phyloP scores from a whole-genome alignment of 2,888 invertebrate species.

The Molorchus minor region DNA sequence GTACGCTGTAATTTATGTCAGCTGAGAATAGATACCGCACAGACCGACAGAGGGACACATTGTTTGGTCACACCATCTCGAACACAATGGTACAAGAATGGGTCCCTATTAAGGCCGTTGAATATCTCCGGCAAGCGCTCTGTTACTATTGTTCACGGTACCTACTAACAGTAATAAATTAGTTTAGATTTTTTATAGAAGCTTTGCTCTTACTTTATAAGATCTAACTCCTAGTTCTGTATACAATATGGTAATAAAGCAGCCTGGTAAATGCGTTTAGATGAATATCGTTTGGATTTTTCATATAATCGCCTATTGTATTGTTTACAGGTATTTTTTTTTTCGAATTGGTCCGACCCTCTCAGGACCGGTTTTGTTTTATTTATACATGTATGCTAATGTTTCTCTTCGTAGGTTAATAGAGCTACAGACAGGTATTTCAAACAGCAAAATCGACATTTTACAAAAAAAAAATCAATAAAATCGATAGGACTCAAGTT shows the following conservation, averaged over 20 bases:
- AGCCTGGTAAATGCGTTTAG: conserved; percentile 46
- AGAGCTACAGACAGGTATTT: too few relatives aligned
- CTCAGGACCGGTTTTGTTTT: conserved; percentile 19
- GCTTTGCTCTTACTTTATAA: conserved; percentile 50
- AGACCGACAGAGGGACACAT: conserved; percentile 45
- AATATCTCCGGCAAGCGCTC: conserved; percentile 45
- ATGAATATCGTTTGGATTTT: conserved; percentile 50
- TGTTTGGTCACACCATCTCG: conserved; percentile 52
- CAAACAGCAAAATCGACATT: too few relatives aligned
- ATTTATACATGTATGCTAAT: too few relatives aligned
- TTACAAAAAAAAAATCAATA: too few relatives aligned
- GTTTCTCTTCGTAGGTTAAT: too few relatives aligned
- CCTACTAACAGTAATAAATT: conserved; percentile 54
- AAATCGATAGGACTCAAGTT: too few relatives aligned
- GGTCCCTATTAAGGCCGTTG: conserved; percentile 50
- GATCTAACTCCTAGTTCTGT: conserved; percentile 45
- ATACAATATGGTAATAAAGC: conserved; percentile 55
- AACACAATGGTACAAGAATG: conserved; percentile 53
- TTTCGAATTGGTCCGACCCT: conserved; percentile 32
- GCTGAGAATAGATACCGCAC: conserved; percentile 14
- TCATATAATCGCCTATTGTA: conserved; percentile 49
- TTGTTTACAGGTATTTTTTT: conserved; percentile 34
- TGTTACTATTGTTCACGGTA: conserved; percentile 53
- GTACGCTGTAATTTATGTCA: too few relatives aligned
- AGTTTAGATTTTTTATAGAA: conserved; percentile 51